Percentiles rank a stretch among this genome's conserved stretches.
phyloP scores from a whole-genome alignment of 2,888 invertebrate genomes.

The Pogonocherus hispidulus region DNA sequence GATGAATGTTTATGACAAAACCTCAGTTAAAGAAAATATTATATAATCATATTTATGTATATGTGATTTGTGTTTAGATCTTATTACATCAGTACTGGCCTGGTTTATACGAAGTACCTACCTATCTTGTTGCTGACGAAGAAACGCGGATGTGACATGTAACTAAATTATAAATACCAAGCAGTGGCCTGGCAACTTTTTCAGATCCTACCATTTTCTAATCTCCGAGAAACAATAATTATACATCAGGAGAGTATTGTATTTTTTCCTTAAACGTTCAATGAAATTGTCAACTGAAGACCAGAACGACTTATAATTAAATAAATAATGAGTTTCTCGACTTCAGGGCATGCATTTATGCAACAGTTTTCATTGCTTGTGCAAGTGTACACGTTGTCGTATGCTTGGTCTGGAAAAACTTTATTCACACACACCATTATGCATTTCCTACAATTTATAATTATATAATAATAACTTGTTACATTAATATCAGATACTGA shows the following conservation, averaged over 20 bases:
- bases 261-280: slow-evolving; percentile 1
- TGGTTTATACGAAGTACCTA: too few relatives aligned
- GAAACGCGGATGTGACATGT: slow-evolving; percentile 4
- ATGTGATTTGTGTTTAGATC: too few relatives aligned
- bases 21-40: too few relatives aligned
- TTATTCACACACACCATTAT: not conserved
- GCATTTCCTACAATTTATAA: not conserved
- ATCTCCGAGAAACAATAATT: not conserved
- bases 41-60: too few relatives aligned
- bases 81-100: too few relatives aligned
- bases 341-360: slow-evolving; percentile 1
- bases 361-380: not conserved
- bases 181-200: not conserved
- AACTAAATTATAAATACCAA: slow-evolving; percentile 3
- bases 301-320: slow-evolving; percentile 12
- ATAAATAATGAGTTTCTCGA: slow-evolving; percentile 3
- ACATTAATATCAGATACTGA: not conserved
- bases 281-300: not conserved
- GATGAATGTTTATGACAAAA: too few relatives aligned
- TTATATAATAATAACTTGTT: not conserved
- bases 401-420: not conserved
- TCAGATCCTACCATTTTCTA: not conserved
- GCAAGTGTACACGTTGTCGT: not conserved
- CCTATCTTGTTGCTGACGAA: too few relatives aligned
- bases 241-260: not conserved